These are phyloP conservation scores for Diadumene lineata DNA, from an alignment of 92 coral and sea anemone genomes.

Conservation along the genomic window DNA sequence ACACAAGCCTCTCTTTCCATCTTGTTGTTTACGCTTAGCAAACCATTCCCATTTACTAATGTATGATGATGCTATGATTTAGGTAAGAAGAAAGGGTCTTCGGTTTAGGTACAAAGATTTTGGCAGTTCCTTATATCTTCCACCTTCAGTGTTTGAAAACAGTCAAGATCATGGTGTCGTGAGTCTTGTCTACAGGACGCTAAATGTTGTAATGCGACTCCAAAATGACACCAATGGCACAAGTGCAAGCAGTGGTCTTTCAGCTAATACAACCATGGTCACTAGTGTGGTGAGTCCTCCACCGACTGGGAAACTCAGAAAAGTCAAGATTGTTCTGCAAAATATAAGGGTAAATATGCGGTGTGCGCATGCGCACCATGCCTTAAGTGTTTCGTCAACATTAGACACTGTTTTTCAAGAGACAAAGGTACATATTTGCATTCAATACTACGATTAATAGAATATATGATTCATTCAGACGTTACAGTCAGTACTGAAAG, in stretches of 20 bases:
- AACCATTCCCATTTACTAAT: no score
- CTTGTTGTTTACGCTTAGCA: no score
- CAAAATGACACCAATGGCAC: slow-evolving; percentile 13
- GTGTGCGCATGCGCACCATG: not conserved
- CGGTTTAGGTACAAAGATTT: slow-evolving; percentile 20
- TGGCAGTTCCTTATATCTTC: slow-evolving; percentile 53
- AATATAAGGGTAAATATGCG: slow-evolving; percentile 53
- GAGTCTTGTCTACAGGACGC: slow-evolving; percentile 61
- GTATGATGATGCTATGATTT: not conserved
- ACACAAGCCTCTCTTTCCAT: no score
- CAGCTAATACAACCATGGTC: slow-evolving; percentile 70
- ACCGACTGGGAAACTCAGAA: slow-evolving; percentile 35
- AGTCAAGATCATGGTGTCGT: slow-evolving; percentile 37
- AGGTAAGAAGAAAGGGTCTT: slow-evolving; percentile 49
- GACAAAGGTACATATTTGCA: no score
- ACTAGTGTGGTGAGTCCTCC: slow-evolving; percentile 76
- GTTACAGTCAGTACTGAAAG: no score
- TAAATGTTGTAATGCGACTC: slow-evolving; percentile 55
- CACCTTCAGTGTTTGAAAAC: slow-evolving; percentile 51
- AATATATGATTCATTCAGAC: no score
- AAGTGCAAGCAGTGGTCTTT: not conserved
- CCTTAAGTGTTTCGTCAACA: not conserved
- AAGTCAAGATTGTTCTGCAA: slow-evolving; percentile 73
- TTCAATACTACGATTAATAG: no score
- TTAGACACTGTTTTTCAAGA: no score